A percentile compares a stretch with the other conserved stretches of the same genome.
phyloP scores from a whole-genome alignment of 2,797 vertebrate species.

The Lophotriccus pileatus region DNA sequence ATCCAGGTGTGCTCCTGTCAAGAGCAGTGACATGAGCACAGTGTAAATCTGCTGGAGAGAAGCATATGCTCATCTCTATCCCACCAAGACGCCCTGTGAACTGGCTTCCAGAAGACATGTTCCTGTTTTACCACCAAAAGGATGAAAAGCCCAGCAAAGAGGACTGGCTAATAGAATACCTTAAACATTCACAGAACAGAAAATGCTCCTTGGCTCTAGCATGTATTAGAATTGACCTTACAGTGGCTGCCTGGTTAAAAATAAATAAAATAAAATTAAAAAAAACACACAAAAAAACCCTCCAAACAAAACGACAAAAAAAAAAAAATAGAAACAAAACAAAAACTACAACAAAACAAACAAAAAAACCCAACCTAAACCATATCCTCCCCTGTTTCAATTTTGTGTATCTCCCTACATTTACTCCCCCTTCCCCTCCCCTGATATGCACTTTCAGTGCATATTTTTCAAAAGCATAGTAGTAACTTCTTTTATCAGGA shows the following conservation, averaged over 20 bases:
- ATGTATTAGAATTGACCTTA: background rate
- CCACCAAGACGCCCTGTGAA: background rate
- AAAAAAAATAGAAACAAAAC: too few relatives aligned
- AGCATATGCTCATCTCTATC: background rate
- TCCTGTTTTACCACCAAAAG: conserved; percentile 24
- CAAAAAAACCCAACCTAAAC: background rate
- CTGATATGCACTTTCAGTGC: background rate
- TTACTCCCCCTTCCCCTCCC: background rate
- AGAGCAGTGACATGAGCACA: conserved; percentile 39
- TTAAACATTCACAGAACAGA: background rate
- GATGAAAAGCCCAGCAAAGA: background rate
- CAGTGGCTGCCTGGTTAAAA: background rate
- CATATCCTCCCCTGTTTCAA: background rate
- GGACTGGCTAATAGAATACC: background rate
- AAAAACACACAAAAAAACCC: background rate
- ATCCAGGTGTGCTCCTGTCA: conserved; percentile 50
- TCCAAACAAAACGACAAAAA: too few relatives aligned
- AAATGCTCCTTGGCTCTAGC: background rate
- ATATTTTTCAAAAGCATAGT: background rate
- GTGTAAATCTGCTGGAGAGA: conserved; percentile 36
- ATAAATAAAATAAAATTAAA: too few relatives aligned
- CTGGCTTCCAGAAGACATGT: background rate
- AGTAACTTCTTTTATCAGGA: background rate
- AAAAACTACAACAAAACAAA: too few relatives aligned
- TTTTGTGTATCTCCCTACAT: background rate